Percentiles rank a stretch among this genome's conserved stretches.
phyloP scores from a whole-genome alignment of 2,888 invertebrate species.

The Frankliniella intonsa region DNA sequence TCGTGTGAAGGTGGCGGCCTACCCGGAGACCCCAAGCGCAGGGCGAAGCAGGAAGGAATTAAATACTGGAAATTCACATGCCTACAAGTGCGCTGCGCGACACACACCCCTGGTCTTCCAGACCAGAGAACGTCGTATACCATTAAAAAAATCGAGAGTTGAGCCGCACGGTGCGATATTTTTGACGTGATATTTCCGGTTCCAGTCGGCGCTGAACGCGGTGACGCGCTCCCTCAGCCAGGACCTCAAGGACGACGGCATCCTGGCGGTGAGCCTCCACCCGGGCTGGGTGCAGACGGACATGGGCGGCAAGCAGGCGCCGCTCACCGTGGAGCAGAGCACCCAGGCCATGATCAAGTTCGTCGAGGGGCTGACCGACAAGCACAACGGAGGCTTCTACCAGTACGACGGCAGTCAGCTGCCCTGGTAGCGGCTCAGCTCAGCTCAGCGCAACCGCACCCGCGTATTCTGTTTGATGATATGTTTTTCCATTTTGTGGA shows the following conservation, averaged over 20 bases:
- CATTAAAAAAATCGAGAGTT: too few relatives aligned
- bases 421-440: constrained; percentile 57
- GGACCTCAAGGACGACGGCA: constrained; percentile 69
- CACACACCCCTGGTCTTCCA: too few relatives aligned
- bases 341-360: constrained; percentile 62
- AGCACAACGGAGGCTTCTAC: constrained; percentile 69
- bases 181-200: too few relatives aligned
- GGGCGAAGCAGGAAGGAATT: too few relatives aligned
- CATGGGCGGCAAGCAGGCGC: constrained; percentile 80
- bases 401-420: constrained; percentile 71
- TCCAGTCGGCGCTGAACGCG: constrained; percentile 78
- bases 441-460: too few relatives aligned
- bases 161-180: too few relatives aligned
- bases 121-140: too few relatives aligned
- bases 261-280: constrained; percentile 70
- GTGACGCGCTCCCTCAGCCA: constrained; percentile 78
- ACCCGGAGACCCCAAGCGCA: too few relatives aligned
- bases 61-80: too few relatives aligned
- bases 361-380: constrained; percentile 56
- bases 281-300: constrained; percentile 91
- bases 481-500: too few relatives aligned
- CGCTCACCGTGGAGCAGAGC: constrained; percentile 65
- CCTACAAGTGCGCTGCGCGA: too few relatives aligned
- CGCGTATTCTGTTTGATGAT: not conserved
- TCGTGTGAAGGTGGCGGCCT: too few relatives aligned